Base-by-base conservation (phyloP, 2,113 vertebrate genomes). In the Ranitomeya variabilis region DNA sequence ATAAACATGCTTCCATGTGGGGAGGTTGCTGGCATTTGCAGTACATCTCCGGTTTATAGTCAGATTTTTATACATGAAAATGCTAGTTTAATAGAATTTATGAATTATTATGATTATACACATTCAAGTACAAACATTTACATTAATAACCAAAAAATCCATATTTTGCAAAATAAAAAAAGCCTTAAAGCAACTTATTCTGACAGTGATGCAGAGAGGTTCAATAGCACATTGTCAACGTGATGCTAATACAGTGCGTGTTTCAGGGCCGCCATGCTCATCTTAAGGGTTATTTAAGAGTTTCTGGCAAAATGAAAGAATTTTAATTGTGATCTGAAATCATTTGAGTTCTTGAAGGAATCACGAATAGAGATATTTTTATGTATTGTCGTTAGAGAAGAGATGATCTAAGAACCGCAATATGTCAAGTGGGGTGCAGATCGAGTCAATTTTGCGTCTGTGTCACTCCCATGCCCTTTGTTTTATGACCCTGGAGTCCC, bases 381-480 rank as follows among this genome's bases (percentile, higher is more conserved):
- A 87, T 10, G 67, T 64, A 26, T 15, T 26, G 45, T 16, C 76
- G 67, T 67, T 76, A 87, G 78, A 87, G 26, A 64, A 19, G 37
- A 45, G 54, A 69, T 71, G 52, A 26, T 69, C 52, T 13, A 45
- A 3, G 69, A 69, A 71, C 62, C 6, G 55, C 67, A 88, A 26
- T 78, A 76, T 83, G 57, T 66, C 54, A 71, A 74, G 23, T 77
- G 60, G 80, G 69, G 57, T n/a, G 81, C n/a, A 78, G 54, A 78
- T 79, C 78, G 77, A 83, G 87, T 62, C 73, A 78, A 57, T 83
- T 89, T 67, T 15, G 69, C 84, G 81, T 55, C 45, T 37, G 59
- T 78, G 51, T 89, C 81, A 77, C 80, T 89, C 87, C 81, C 87
- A 89, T 89, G 87, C 80, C 87, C 87, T 89, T 84, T 67, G 59